These are phyloP conservation scores for Protonibea diacanthus DNA, from an alignment of 2,797 vertebrate genomes.

Conservation along the genomic window DNA sequence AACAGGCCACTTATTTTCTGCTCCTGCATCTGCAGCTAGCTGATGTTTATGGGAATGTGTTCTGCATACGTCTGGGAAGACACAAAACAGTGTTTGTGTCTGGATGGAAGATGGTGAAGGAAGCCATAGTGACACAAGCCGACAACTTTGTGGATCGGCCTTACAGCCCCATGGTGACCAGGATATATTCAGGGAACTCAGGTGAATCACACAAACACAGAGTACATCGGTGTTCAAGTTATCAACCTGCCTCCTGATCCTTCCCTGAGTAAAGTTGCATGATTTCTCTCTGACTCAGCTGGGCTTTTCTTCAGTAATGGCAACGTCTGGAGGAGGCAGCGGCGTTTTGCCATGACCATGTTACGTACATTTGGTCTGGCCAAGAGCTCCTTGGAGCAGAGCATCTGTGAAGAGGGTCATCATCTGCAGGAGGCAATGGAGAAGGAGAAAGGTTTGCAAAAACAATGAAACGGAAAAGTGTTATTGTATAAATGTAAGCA, in stretches of 20 bases:
- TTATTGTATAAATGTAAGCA: neutral
- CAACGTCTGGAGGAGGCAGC: slow-evolving; percentile 79
- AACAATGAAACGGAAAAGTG: neutral
- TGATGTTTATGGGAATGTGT: slow-evolving; percentile 86
- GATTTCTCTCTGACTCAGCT: slow-evolving; percentile 32
- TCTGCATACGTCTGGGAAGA: slow-evolving; percentile 76
- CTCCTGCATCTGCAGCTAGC: slow-evolving; percentile 77
- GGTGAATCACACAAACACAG: slow-evolving; percentile 75
- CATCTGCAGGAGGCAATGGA: slow-evolving; percentile 79
- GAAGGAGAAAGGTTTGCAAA: slow-evolving; percentile 72
- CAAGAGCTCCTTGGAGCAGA: slow-evolving; percentile 75
- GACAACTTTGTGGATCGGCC: slow-evolving; percentile 87
- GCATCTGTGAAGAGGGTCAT: slow-evolving; percentile 77
- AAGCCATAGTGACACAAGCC: slow-evolving; percentile 85
- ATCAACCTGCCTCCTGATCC: neutral
- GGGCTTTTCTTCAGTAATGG: slow-evolving; percentile 85
- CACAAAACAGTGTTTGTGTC: slow-evolving; percentile 77
- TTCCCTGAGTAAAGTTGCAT: neutral
- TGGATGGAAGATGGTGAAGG: slow-evolving; percentile 86
- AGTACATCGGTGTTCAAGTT: neutral
- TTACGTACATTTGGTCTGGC: slow-evolving; percentile 81
- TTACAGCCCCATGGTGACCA: slow-evolving; percentile 53
- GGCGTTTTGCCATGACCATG: slow-evolving; percentile 81
- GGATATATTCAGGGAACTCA: slow-evolving; percentile 72
- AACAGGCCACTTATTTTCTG: slow-evolving; percentile 54